Percentiles rank a stretch among this genome's conserved stretches.
These are phyloP conservation scores for Lepidochitona cinerea DNA, from an alignment of 2,888 invertebrate species.

Conservation along the genomic window DNA sequence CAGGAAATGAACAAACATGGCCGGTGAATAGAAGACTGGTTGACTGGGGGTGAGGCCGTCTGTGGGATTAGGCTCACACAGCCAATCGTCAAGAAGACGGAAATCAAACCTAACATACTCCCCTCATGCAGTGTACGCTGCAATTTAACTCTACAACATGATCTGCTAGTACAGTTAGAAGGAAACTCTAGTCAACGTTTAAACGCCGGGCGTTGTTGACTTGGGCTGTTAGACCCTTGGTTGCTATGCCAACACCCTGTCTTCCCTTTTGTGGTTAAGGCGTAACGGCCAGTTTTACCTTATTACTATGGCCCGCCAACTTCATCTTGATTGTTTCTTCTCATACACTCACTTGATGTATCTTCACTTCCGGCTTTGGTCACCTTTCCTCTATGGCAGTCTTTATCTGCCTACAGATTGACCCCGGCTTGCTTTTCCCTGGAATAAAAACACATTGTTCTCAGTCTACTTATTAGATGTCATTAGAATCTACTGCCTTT, in stretches of 20 bases:
- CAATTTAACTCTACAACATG: conserved; percentile 3
- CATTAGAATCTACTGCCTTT: neutral
- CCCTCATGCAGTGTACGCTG: neutral
- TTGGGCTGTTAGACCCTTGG: neutral
- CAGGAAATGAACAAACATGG: conserved; percentile 7
- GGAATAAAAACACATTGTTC: conserved; percentile 6
- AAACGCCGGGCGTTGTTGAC: conserved; percentile 2
- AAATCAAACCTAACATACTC: conserved; percentile 9
- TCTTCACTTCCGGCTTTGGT: neutral
- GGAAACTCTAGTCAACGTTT: conserved; percentile 3
- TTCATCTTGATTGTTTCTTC: neutral
- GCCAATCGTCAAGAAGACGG: conserved; percentile 2
- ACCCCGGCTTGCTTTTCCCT: neutral
- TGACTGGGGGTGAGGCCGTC: neutral
- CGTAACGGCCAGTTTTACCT: neutral
- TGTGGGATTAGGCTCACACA: neutral
- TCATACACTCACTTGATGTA: neutral
- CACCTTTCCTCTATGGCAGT: neutral
- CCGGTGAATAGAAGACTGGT: neutral
- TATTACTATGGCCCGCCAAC: conserved; percentile 5
- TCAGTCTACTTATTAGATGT: neutral
- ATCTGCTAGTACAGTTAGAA: neutral
- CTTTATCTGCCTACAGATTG: neutral
- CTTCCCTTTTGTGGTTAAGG: neutral
- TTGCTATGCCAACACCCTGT: neutral